Base-by-base conservation (phyloP, 2,888 invertebrate species). In the Cephalotes varians region DNA sequence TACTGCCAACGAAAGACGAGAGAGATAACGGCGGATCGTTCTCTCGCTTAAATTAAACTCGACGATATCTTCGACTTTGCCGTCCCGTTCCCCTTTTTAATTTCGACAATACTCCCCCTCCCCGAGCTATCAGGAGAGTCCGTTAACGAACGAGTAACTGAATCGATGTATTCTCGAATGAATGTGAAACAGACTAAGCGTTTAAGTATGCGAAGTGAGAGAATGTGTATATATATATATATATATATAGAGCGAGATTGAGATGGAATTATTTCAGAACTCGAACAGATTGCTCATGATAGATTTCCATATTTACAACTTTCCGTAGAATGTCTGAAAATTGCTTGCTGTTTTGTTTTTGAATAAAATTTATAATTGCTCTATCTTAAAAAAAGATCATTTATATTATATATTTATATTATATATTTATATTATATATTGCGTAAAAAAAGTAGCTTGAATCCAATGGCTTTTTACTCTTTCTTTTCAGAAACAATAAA, bases 11-110 rank as follows among this genome's bases (percentile, higher is more conserved):
- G 18, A 21, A 40, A 6, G 12, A 44, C 28, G 25, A 31, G 49
- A 15, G 47, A 44, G 72, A 72, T 60, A 80, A 44, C 37, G 15
- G 54, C 40, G 64, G 25, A 31, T 37, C 44, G 56, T 72, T 40
- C 34, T 21, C 54, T 79, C 65, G 58, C 49, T 77, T 64, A 84
- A 86, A 86, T 88, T 86, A 85, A 83, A 81, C 47, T 67, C 31
- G 40, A 64, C 77, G 44, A 79, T 56, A 71, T 71, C 77, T 56
- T 71, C 71, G 71, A 71, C 56, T 18, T 56, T n/a, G 54, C 40
- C 7, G 9, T 37, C 51, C 21, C 37, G 44, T 34, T 18, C 31
- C 21, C 28, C 31, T 71, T 77, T 79, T 71, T 51, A 71, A 71
- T 79, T 79, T 79, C 72, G 56, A 71, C 56, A 71, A 71, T 56